These are phyloP conservation scores for Nannobrachium achirus DNA, from an alignment of 2,113 vertebrate genomes.

Conservation along the genomic window DNA sequence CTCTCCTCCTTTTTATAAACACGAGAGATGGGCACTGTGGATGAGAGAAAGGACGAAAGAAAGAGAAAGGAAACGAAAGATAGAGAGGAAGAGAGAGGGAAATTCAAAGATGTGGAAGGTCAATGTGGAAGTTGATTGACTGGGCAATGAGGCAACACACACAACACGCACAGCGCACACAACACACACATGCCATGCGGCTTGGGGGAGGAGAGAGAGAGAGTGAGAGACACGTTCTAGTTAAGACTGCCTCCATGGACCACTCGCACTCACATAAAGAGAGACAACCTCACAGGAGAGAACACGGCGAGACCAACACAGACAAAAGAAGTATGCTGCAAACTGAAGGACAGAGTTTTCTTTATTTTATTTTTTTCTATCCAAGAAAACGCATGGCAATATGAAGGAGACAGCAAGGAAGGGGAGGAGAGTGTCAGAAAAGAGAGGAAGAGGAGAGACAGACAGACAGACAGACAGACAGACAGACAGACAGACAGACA, in stretches of 20 bases:
- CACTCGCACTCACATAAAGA: conserved; percentile 62
- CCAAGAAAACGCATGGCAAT: background rate
- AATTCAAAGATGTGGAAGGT: conserved; percentile 30
- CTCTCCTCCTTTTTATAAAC: background rate
- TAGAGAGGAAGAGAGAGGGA: conserved; percentile 19
- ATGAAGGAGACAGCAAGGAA: conserved; percentile 12
- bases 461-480: conserved; percentile 23
- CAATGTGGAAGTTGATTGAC: conserved; percentile 52
- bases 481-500: conserved; percentile 20
- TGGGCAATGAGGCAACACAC: conserved; percentile 56
- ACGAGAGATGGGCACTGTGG: background rate
- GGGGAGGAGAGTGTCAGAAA: conserved; percentile 17
- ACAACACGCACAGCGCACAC: conserved; percentile 27
- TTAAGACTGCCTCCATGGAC: conserved; percentile 71
- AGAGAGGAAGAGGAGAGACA: conserved; percentile 19
- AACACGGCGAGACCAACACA: conserved; percentile 20
- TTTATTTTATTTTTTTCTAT: background rate
- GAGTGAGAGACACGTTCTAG: conserved; percentile 66
- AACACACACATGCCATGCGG: conserved; percentile 53
- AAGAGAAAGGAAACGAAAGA: background rate
- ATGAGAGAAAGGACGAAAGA: conserved; percentile 3
- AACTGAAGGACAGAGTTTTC: conserved; percentile 17
- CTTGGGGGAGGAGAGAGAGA: conserved; percentile 68
- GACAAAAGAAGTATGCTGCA: conserved; percentile 33
- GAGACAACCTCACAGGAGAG: conserved; percentile 46